Percentiles rank a stretch among this genome's conserved stretches.
These are phyloP conservation scores for Dermatemys mawii DNA, from an alignment of 2,113 vertebrate species.

Conservation along the genomic window DNA sequence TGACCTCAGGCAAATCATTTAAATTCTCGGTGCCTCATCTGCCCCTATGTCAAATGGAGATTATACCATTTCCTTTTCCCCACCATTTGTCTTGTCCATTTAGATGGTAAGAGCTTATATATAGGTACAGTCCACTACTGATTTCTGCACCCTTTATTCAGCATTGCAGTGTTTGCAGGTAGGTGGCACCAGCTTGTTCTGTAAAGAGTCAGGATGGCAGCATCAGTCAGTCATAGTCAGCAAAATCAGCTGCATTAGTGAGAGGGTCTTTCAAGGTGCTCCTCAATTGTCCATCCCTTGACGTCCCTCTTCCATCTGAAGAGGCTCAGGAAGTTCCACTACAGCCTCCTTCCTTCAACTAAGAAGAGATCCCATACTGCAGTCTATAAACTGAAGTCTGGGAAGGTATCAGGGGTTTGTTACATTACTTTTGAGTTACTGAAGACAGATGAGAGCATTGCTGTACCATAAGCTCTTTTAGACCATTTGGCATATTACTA, in stretches of 20 bases:
- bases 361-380: not conserved
- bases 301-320: not conserved
- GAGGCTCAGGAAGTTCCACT: not conserved
- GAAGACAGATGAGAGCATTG: not conserved
- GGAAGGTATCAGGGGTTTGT: not conserved
- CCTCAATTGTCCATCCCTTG: not conserved
- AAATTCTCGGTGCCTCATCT: not conserved
- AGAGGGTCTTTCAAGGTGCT: not conserved
- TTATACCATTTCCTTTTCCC: not conserved
- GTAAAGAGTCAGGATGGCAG: not conserved
- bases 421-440: not conserved
- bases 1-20: not conserved
- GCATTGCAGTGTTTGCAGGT: not conserved
- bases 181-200: not conserved
- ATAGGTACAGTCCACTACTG: not conserved
- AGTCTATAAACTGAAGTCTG: not conserved
- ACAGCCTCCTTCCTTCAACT: not conserved
- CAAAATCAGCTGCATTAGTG: not conserved
- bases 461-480: not conserved
- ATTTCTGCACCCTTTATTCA: not conserved
- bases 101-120: not conserved
- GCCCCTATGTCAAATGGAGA: not conserved
- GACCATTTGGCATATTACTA: not conserved
- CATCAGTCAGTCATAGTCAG: not conserved
- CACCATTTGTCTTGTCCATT: not conserved